Evolutionary conservation across 92 coral and sea anemone species (phyloP), one percentile per base, ranked within the genome.

Genomic region (Palythoa heliodiscus): DNA sequence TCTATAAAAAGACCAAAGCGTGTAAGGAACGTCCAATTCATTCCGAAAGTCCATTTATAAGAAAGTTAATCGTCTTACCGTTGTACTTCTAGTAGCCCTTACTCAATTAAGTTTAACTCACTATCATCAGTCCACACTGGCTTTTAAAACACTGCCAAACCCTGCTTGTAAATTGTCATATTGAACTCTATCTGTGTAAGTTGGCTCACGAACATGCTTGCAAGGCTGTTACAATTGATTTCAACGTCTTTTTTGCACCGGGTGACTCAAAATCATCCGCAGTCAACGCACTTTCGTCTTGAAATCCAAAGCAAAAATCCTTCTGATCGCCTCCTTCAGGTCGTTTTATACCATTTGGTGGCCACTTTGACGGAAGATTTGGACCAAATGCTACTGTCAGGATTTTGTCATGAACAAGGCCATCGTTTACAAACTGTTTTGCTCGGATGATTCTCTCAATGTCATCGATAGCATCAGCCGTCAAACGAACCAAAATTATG

Each of bases 361-460:
- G 98, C 99, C 98, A 96, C 39, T 90, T 92, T 5, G 84, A 19
- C 0, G 94, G 81, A 5, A 88, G 52, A 13, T 86, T 75, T 7
- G 71, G 87, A 11, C 98, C 99, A 73, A 96, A 96, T 11, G 99
- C 85, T 24, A 96, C 89, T 1, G 93, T 89, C 16, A 96, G 76
- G 29, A 96, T 87, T 67, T 93, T 89, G 22, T 88, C 93, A 54
- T 96, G 95, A 43, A 73, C 82, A 52, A 87, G 90, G 60, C 86
- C 90, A 71, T 84, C 90, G 25, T 93, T 95, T 1, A 91, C 89
- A 69, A 91, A 91, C 47, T 86, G 47, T 64, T 94, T 92, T 5
- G 82, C 88, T 16, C 92, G 89, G 0, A 95, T 71, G 15, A 91
- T 87, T 53, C 70, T 73, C 60, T 71, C 92, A 39, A 96, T 52